Evolutionary conservation across 2,113 vertebrate genomes (phyloP), one percentile per base, ranked within the genome.

Genomic region (Nothobranchius furzeri): DNA sequence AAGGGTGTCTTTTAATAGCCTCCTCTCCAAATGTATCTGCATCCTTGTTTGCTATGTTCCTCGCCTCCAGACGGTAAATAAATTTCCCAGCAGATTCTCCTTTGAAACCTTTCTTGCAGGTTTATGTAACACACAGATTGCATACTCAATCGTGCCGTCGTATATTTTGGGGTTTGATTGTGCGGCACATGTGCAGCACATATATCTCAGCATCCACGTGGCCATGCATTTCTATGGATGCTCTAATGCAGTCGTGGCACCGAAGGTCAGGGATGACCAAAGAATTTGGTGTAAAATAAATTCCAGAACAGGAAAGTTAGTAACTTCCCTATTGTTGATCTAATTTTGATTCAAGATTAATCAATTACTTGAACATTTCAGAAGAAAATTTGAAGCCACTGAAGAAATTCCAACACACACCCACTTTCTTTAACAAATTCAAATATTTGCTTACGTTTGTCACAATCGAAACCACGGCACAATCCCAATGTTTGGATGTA

Each of bases 1-100:
- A 25, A 51, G 76, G 49, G 3, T 25, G 30, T 17, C 30, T 82
- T 87, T 79, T 70, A 87, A 85, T 82, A 57, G 69, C 37, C 60
- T 76, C 60, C 12, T 66, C 65, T 74, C 78, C 78, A 78, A 70
- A 85, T 12, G 1, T 20, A 67, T 70, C 55, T 42, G 64, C 64
- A 54, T 68, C 52, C 60, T 1, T 30, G 52, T 52, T 52, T 48
- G 45, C 36, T 48, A 36, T 48, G 51, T n/a, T 46, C 35, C 30
- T 42, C 12, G n/a, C 61, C 59, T 70, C 56, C n/a, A 12, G 40
- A 45, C 70, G 0, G 45, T 60, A 58, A 57, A 64, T 47, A 64
- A 5, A 79, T 47, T 20, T 63, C 62, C 65, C 40, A 42, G 40
- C 40, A 42, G 40, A 42, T 42, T 42, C 40, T 11, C 40, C 10